Evolutionary conservation across 2,797 vertebrate genomes (phyloP), one percentile per base, ranked within the genome.

Genomic region (Otolemur crassicaudatus): DNA sequence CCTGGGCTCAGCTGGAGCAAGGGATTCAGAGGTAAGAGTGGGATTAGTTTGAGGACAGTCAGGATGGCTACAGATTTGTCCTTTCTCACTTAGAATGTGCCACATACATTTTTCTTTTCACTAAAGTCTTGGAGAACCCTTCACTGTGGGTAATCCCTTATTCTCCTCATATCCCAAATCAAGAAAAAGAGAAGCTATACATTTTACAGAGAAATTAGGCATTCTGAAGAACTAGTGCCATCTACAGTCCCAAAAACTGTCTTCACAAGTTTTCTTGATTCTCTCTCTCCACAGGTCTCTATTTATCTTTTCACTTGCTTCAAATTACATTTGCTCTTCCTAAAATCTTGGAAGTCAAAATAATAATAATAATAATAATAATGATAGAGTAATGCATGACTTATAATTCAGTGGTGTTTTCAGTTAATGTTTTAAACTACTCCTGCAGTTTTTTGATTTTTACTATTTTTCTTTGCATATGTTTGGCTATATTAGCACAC

Each of bases 161-260:
- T 94, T 58, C 23, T 49, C 0, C 25, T 12, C 27, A 25, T 27
- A 56, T 17, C 19, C 13, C 70, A 76, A 83, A 69, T 72, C 75
- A 90, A 95, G 90, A 73, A 95, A 93, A 93, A 67, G 19, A 61
- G 73, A 94, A 91, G 40, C 53, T 43, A 82, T 79, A 49, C 29
- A 88, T 94, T 96, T 97, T 81, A 94, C 23, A 93, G 75, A 90
- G 53, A 79, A 95, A 83, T 60, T 19, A 95, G 31, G 43, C n/a
- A 87, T 91, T 94, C 27, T 91, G 84, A 97, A 97, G 94, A 96
- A 90, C 96, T 94, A 93, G 91, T 90, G 94, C 95, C 96, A 96
- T 85, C 95, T 97, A 93, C 83, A 97, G 95, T 94, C 84, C 70
- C 95, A 69, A 95, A 94, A 94, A 43, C 60, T 95, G 63, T 22